Percentiles rank a stretch among this genome's conserved stretches.
phyloP scores from a whole-genome alignment of 2,113 vertebrate species.

The Hystrix cristata region DNA sequence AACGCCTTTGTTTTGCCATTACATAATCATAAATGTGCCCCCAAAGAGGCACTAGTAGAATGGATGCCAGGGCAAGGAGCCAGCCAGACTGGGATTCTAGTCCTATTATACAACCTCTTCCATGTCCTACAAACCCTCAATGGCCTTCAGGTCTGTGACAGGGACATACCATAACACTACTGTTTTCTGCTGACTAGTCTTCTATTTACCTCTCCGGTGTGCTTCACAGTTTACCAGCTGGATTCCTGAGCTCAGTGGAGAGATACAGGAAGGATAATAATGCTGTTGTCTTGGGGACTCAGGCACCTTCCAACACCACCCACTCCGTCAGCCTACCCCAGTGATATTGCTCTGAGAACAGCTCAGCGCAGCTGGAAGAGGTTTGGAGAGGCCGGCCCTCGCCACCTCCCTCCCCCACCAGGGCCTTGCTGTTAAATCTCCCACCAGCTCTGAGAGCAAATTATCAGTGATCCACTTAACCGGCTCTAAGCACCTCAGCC shows the following conservation, averaged over 20 bases:
- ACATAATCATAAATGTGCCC: constrained; percentile 79
- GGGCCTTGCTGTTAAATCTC: constrained; percentile 59
- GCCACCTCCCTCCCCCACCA: not conserved
- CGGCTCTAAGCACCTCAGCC: constrained; percentile 62
- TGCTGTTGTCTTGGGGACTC: not conserved
- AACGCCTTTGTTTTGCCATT: constrained; percentile 66
- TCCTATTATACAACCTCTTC: not conserved
- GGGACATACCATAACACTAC: not conserved
- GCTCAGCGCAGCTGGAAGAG: not conserved
- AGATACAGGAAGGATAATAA: not conserved
- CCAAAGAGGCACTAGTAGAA: constrained; percentile 68
- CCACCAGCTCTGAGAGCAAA: constrained; percentile 39
- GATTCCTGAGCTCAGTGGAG: not conserved
- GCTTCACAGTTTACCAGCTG: not conserved
- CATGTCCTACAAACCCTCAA: not conserved
- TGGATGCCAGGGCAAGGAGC: constrained; percentile 72
- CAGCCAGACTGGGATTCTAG: constrained; percentile 72
- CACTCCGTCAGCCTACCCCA: not conserved
- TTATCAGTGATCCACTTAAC: constrained; percentile 69
- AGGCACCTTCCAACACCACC: not conserved
- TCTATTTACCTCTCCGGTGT: not conserved
- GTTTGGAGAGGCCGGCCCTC: not conserved
- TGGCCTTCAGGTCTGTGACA: not conserved
- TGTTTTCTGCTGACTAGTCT: not conserved
- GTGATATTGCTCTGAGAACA: not conserved